Evolutionary conservation across 2,888 invertebrate species (phyloP), one percentile per base, ranked within the genome.

Genomic region (Yponomeuta malinellus): DNA sequence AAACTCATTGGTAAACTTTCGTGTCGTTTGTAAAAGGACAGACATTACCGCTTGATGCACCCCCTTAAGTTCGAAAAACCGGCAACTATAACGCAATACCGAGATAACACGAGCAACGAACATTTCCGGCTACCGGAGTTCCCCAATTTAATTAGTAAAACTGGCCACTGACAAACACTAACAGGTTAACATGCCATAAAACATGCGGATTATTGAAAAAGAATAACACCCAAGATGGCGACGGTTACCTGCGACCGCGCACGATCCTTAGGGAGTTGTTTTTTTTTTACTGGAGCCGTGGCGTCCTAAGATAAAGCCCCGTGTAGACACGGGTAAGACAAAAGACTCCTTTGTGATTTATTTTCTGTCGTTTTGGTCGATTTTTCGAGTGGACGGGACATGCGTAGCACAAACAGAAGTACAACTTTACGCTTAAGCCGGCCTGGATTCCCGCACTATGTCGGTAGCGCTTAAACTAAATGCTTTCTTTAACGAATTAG

Each of bases 241-340:
- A 85, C 76, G 77, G 77, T 85, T 89, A 89, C 89, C 90, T 90
- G 89, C 84, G 85, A 31, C 63, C 70, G 37, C 70, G 63, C 6
- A 23, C 68, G 29, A 29, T 77, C 79, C 80, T 79, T 81, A 74
- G 71, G 75, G 74, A 74, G 75, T 73, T 74, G 76, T 79, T 79
- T 84, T 83, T 81, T 81, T 80, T 74, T 73, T 71, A 76, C 78
- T 79, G 76, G 78, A 76, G 79, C 80, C 78, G 77, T 80, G 82
- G 82, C 83, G 82, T 83, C 80, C 81, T 77, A 81, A 81, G 85
- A 86, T 86, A 87, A 84, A 84, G 85, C 82, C 84, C 83, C 81
- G 84, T 87, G 88, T 88, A 88, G 87, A 90, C 90, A 89, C 84
- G 86, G 83, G 86, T 88, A 89, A 91, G 85, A 90, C 89, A 90